Evolutionary conservation across 2,888 invertebrate species (phyloP), one percentile per base, ranked within the genome.

Genomic region (Acleris holmiana): DNA sequence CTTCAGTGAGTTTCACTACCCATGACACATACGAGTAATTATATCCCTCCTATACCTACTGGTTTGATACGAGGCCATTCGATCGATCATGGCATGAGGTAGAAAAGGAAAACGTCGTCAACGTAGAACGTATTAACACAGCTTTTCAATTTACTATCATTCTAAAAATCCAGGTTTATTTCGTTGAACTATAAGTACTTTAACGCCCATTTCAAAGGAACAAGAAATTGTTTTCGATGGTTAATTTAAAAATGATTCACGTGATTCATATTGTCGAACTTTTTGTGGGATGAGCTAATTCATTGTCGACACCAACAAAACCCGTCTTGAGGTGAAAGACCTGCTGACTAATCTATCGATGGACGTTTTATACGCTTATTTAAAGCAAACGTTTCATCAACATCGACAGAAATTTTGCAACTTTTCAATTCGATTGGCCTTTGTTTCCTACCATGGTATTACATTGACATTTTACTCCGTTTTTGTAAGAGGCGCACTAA

Each of bases 1-100:
- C 55, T 51, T 51, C 51, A 48, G 53, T 65, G 54, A 60, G 65
- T 65, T 65, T 65, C 65, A 65, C 65, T 65, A 46, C 53, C 48
- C 35, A 60, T 65, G 65, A 49, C 47, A 65, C 55, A 54, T 60
- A 60, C 55, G 60, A 60, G 65, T 60, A 55, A 65, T 60, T 60
- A 46, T 58, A 35, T 19, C 47, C 47, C 48, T 25, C 47, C 41
- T 53, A 2, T 48, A 53, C 3, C 53, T 40, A 40, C 53, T 18
- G 48, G 44, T 47, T 54, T 7, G 25, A 23, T 35, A 47, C 53
- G 21, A 48, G 18, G 25, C 23, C n/a, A 47, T 35, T 17, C 18
- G 55, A 54, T 55, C 23, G 21, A 65, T 55, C 55, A 54, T 17
- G 13, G 23, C 21, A 53, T 44, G 44, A 23, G 54, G 48, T 48